Evolutionary conservation across 2,797 vertebrate genomes (phyloP).

Genomic region (Artibeus lituratus): DNA sequence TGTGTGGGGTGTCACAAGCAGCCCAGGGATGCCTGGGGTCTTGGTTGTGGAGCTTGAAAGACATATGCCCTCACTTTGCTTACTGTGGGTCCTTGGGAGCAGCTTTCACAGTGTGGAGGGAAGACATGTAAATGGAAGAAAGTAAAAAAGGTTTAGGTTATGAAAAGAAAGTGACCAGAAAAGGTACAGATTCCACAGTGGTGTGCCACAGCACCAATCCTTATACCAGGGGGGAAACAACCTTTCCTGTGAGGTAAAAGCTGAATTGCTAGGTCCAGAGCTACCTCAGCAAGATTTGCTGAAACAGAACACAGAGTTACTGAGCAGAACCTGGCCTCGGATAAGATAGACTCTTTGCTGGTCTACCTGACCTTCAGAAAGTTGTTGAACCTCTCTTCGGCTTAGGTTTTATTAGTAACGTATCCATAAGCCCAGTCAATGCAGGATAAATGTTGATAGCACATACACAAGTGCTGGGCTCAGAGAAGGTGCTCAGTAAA

Average conservation of each 20-base stretch:
- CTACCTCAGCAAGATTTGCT: neutral
- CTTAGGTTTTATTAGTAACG: neutral
- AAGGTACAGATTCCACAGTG: neutral
- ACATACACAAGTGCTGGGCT: neutral
- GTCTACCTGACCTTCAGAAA: neutral
- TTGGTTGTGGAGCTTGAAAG: neutral
- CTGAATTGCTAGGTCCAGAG: neutral
- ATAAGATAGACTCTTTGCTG: neutral
- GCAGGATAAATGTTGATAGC: neutral
- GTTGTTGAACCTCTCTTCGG: neutral
- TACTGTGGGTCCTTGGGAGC: neutral
- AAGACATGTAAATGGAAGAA: neutral
- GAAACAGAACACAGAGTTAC: neutral
- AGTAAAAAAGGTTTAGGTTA: neutral
- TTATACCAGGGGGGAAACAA: neutral
- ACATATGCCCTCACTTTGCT: rapidly evolving
- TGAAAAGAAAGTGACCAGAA: neutral
- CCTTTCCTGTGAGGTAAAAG: neutral
- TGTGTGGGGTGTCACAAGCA: neutral
- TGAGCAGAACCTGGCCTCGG: neutral
- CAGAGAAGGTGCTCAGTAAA: neutral
- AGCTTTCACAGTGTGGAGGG: no score
- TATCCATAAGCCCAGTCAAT: no score
- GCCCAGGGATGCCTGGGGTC: neutral
- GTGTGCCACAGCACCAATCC: neutral